Base-by-base conservation (phyloP, 2,888 invertebrate genomes). In the Andrena dorsata region DNA sequence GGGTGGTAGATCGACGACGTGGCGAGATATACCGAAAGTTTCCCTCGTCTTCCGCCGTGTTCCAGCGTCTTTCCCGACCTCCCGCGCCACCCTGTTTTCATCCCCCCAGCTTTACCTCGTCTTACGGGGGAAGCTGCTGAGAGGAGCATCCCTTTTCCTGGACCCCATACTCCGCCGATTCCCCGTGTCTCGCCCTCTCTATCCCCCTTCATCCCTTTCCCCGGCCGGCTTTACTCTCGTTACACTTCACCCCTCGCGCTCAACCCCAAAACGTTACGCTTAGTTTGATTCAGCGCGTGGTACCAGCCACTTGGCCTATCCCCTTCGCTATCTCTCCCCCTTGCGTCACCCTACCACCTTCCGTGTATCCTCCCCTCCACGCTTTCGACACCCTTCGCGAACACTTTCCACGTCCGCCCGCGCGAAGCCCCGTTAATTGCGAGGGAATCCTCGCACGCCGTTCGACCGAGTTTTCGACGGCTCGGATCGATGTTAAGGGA, bases 281-380 rank as follows among this genome's bases (percentile, higher is more conserved):
- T 90, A 89, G 90, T 89, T 90, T 90, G 86, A 90, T 90, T 88
- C 88, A 85, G 86, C 87, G 87, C 84, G 86, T 79, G 87, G 84
- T 87, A 86, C 86, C 85, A 83, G 86, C 83, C 88, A 86, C 85
- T 83, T 76, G 79, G 68, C 65, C 77, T 72, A 23, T 75, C 70
- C 35, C 80, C 30, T 20, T 35, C 58, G 49, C 32, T 63, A 66
- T 35, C 64, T 41, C 49, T 49, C 65, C 26, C 49, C 69, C 56
- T 70, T 41, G 53, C 8, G 7, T 23, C 41, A 16, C 53, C 20
- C 49, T 51, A 16, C 26, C 41, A 8, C 60, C 65, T 64, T 41
- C 35, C 56, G 0, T n/a, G 26, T 35, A 41, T 47, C 32, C n/a
- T 35, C 26, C 41, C 23, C 76, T 32, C 53, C 41, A 26, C 16